These are phyloP conservation scores for Acanthisitta chloris DNA, from an alignment of 2,113 vertebrate genomes.

Conservation along the genomic window DNA sequence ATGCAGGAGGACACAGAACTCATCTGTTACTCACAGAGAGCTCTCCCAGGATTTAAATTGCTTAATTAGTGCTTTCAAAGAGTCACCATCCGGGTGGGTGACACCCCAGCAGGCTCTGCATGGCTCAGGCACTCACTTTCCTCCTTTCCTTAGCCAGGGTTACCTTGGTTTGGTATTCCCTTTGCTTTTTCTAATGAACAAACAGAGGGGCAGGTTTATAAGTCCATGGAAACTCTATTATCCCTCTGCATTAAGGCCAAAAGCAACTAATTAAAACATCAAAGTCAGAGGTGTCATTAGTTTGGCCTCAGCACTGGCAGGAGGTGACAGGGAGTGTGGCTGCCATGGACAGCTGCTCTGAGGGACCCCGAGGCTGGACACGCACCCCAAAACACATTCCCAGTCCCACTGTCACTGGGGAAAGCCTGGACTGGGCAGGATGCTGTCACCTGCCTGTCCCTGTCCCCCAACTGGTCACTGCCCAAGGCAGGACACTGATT, in stretches of 20 bases:
- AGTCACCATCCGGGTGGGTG: conserved; percentile 32
- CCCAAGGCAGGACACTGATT: rapidly evolving
- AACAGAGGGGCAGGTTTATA: conserved; percentile 19
- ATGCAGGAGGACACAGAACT: background rate
- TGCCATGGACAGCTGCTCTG: background rate
- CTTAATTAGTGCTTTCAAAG: conserved; percentile 11
- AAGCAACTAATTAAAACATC: conserved; percentile 64
- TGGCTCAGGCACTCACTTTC: background rate
- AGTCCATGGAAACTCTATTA: conserved; percentile 42
- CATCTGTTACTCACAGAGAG: conserved; percentile 24
- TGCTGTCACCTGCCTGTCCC: background rate
- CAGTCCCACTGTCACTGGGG: background rate
- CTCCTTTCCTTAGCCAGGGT: background rate
- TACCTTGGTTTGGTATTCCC: background rate
- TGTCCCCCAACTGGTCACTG: background rate
- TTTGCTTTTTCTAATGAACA: background rate
- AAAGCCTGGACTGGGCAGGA: background rate
- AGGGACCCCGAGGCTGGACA: background rate
- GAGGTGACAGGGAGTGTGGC: background rate
- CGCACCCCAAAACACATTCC: background rate
- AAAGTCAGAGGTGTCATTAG: conserved; percentile 48
- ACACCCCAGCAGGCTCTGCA: background rate
- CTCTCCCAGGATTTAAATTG: background rate
- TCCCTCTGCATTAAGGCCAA: conserved; percentile 37
- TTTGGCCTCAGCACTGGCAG: background rate